These are phyloP conservation scores for Tinea pellionella DNA, from an alignment of 2,888 invertebrate genomes.

Conservation along the genomic window DNA sequence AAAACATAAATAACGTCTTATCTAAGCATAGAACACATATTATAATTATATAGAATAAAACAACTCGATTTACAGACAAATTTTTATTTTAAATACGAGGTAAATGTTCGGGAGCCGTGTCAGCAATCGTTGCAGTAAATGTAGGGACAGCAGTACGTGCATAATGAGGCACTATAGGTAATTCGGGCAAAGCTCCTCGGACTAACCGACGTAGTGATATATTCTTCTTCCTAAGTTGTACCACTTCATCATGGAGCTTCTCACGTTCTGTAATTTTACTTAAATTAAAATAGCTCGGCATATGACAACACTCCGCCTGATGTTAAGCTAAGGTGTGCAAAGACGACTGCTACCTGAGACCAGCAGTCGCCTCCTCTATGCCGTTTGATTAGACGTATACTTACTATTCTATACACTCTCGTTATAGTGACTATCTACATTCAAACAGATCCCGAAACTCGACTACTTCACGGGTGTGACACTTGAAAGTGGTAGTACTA, in stretches of 20 bases:
- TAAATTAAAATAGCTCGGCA: too few species aligned
- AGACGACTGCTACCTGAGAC: too few species aligned
- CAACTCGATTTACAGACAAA: background rate
- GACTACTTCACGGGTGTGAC: too few species aligned
- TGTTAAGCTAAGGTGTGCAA: too few species aligned
- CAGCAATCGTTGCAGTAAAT: slow-evolving; percentile 34
- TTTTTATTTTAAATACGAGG: slow-evolving; percentile 38
- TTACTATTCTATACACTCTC: too few species aligned
- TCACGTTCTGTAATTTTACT: slow-evolving; percentile 69
- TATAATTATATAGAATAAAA: background rate
- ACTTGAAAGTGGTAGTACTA: too few species aligned
- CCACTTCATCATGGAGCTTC: slow-evolving; percentile 73
- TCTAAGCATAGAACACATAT: background rate
- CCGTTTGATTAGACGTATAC: too few species aligned
- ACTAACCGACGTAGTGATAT: slow-evolving; percentile 75
- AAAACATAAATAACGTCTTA: background rate
- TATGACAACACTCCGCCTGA: too few species aligned
- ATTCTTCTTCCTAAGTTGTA: slow-evolving; percentile 74
- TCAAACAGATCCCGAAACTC: too few species aligned
- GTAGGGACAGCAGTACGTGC: slow-evolving; percentile 23
- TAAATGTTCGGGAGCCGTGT: slow-evolving; percentile 29
- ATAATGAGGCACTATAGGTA: slow-evolving; percentile 26
- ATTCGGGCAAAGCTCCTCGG: slow-evolving; percentile 65
- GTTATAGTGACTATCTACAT: too few species aligned
- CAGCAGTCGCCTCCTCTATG: too few species aligned